Evolutionary conservation across 1,140 invertebrate species (phyloP).

Genomic region (Metopolophium dirhodum): DNA sequence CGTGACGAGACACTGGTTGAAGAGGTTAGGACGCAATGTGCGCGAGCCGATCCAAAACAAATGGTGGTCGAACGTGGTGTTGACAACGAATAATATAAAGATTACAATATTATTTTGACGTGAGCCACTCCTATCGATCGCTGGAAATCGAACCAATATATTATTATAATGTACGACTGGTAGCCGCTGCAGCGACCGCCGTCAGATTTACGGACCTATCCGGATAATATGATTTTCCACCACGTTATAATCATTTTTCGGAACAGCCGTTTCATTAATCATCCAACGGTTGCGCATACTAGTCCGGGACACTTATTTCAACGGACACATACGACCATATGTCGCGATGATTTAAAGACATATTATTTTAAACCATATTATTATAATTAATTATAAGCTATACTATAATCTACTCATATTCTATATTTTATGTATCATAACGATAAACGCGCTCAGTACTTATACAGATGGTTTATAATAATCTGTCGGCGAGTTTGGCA

Average conservation of each 20-base stretch:
- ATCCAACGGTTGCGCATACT: background rate
- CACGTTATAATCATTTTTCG: background rate
- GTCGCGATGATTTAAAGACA: background rate
- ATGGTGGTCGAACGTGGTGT: conserved; percentile 43
- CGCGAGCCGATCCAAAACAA: conserved; percentile 2
- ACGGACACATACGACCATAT: too few relatives aligned
- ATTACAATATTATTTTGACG: conserved; percentile 52
- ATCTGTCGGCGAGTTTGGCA: background rate
- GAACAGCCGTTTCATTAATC: background rate
- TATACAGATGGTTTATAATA: background rate
- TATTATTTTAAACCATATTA: too few relatives aligned
- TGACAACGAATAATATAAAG: conserved; percentile 51
- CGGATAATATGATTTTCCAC: background rate
- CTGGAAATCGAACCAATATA: background rate
- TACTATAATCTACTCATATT: too few relatives aligned
- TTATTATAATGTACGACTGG: conserved; percentile 7
- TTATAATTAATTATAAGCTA: too few relatives aligned
- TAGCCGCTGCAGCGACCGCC: background rate
- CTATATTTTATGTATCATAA: too few relatives aligned
- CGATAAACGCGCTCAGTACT: too few relatives aligned
- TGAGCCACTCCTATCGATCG: conserved; percentile 49
- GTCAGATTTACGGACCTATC: background rate
- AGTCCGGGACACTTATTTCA: background rate
- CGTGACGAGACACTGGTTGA: too few relatives aligned
- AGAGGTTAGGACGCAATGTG: background rate